A percentile compares a stretch with the other conserved stretches of the same genome.
phyloP scores from a whole-genome alignment of 2,797 vertebrate species.

The Halcyon badia region DNA sequence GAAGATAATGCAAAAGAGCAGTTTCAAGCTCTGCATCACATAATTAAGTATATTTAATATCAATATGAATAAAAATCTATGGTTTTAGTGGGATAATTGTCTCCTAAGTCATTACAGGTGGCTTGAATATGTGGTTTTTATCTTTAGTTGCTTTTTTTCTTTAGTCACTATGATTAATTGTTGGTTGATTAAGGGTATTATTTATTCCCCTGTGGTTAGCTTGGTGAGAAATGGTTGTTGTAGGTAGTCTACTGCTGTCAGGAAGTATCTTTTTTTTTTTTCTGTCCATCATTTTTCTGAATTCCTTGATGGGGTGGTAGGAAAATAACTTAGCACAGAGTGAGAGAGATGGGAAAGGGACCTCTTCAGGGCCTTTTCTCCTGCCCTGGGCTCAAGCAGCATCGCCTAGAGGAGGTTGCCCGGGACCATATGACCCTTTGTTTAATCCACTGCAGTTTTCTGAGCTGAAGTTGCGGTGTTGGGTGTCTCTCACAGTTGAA shows the following conservation, averaged over 20 bases:
- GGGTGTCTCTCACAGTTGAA: rapidly evolving
- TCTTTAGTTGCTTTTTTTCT: background rate
- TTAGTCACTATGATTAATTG: background rate
- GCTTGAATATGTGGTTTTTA: background rate
- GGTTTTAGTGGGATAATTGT: background rate
- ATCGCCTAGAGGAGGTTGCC: background rate
- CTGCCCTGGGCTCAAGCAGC: background rate
- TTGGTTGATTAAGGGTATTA: background rate
- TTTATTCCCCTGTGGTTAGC: background rate
- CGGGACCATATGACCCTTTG: rapidly evolving
- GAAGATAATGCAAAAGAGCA: background rate
- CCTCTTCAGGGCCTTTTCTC: background rate
- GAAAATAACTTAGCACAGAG: background rate
- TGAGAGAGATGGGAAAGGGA: background rate
- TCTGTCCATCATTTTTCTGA: rapidly evolving
- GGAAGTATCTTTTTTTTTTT: background rate
- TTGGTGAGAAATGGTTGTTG: background rate
- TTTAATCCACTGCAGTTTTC: background rate
- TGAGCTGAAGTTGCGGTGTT: background rate
- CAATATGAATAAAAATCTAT: background rate
- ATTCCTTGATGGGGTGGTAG: background rate
- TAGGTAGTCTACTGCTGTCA: background rate
- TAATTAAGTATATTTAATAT: background rate
- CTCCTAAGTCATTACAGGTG: background rate
- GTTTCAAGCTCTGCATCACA: background rate